phyloP scores from a whole-genome alignment of 2,113 vertebrate species.

The Cryptoleucopteryx plumbea region DNA sequence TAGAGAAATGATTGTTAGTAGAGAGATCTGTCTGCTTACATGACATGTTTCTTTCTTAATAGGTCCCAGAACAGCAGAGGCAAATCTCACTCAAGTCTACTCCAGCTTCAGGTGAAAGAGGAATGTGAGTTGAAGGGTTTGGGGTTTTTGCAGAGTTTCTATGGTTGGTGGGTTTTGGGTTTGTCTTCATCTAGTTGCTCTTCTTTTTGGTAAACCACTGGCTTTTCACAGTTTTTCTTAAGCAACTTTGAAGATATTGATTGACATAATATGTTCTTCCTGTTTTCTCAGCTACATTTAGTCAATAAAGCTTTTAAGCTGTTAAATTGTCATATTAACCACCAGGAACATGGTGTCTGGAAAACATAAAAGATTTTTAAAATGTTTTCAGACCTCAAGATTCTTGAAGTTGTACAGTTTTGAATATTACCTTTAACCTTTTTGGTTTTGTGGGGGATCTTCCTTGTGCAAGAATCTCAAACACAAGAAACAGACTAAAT shows the following conservation, averaged over 20 bases:
- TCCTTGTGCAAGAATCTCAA: background rate
- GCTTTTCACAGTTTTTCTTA: background rate
- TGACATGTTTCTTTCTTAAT: background rate
- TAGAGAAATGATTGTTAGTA: background rate
- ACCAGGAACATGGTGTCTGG: background rate
- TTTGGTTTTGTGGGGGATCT: background rate
- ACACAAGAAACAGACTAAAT: background rate
- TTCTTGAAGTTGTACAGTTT: background rate
- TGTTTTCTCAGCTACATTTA: background rate
- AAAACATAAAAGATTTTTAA: background rate
- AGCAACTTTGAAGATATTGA: background rate
- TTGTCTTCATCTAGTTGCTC: background rate
- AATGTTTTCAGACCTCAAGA: background rate
- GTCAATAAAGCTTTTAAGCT: background rate
- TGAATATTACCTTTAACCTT: background rate
- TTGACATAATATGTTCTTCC: background rate
- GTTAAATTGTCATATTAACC: background rate
- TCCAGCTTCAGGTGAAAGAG: conserved; percentile 87
- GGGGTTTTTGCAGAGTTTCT: background rate
- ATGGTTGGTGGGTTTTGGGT: background rate
- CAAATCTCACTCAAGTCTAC: conserved; percentile 93
- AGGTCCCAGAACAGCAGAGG: conserved; percentile 92
- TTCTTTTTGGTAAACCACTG: background rate
- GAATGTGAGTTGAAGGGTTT: conserved; percentile 80
- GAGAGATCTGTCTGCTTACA: background rate